phyloP scores from a whole-genome alignment of 2,888 invertebrate species.

The Chaetoderma sp. region DNA sequence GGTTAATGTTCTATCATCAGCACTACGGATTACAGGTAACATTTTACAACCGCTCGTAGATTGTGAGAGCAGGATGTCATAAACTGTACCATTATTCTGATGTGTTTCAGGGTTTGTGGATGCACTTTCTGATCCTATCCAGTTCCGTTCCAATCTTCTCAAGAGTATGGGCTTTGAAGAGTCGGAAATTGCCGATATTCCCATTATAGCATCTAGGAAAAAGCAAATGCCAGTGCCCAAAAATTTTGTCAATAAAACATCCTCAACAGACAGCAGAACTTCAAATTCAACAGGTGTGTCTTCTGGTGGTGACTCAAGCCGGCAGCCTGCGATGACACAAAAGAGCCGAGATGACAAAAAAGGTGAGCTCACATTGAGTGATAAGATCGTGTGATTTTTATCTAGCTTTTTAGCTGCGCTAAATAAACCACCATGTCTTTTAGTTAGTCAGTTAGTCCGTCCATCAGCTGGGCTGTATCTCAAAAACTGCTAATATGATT shows the following conservation, averaged over 20 bases:
- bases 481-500: no score
- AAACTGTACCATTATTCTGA: no score
- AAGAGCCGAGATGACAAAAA: slow-evolving; percentile 45
- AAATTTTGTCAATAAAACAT: slow-evolving; percentile 17
- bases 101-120: slow-evolving; percentile 89
- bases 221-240: slow-evolving; percentile 2
- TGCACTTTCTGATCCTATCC: slow-evolving; percentile 88
- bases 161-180: slow-evolving; percentile 88
- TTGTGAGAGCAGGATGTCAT: no score
- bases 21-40: no score
- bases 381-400: no score
- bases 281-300: slow-evolving; percentile 31
- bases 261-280: slow-evolving; percentile 26
- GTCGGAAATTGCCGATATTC: slow-evolving; percentile 64
- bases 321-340: neutral
- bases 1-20: no score
- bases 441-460: no score
- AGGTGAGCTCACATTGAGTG: slow-evolving; percentile 23
- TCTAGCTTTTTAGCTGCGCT: no score
- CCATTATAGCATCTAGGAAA: slow-evolving; percentile 37
- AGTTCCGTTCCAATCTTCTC: slow-evolving; percentile 90
- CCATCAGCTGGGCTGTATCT: no score
- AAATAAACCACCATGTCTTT: no score
- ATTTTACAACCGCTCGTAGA: no score
- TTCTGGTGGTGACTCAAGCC: neutral